These are phyloP conservation scores for Lophura nycthemera DNA, from an alignment of 2,113 vertebrate genomes.

Conservation along the genomic window DNA sequence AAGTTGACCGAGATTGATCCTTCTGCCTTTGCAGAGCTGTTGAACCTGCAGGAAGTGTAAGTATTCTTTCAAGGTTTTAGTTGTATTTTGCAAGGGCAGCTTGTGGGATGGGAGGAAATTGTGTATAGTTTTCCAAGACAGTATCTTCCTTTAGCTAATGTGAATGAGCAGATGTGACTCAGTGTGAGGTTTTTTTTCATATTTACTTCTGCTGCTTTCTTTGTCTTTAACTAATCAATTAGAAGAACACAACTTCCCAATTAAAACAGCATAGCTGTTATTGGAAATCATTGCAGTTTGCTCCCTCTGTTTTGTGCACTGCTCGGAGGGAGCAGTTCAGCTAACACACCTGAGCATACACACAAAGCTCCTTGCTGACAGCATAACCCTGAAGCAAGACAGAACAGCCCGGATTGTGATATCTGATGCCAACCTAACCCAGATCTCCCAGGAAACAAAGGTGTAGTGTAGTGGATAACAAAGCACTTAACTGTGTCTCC, in stretches of 20 bases:
- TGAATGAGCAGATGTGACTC: not conserved
- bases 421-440: slow-evolving; percentile 32
- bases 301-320: not conserved
- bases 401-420: slow-evolving; percentile 13
- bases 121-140: not conserved
- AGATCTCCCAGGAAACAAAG: slow-evolving; percentile 62
- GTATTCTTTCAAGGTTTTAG: slow-evolving; percentile 72
- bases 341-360: slow-evolving; percentile 17
- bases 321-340: not conserved
- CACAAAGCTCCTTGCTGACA: slow-evolving; percentile 49
- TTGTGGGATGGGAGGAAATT: slow-evolving; percentile 17
- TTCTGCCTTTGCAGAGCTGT: slow-evolving; percentile 85
- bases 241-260: slow-evolving; percentile 36
- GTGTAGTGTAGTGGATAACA: slow-evolving; percentile 40
- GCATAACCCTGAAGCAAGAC: slow-evolving; percentile 23
- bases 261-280: not conserved
- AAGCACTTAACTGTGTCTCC: slow-evolving; percentile 34
- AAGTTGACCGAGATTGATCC: slow-evolving; percentile 85
- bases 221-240: not conserved
- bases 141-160: not conserved
- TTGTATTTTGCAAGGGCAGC: not conserved
- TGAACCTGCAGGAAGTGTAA: slow-evolving; percentile 92
- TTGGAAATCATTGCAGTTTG: slow-evolving; percentile 47
- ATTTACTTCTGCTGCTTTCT: not conserved
- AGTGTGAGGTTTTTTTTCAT: not conserved